phyloP scores from a whole-genome alignment of 2,113 vertebrate species.

The Psettodes erumei region DNA sequence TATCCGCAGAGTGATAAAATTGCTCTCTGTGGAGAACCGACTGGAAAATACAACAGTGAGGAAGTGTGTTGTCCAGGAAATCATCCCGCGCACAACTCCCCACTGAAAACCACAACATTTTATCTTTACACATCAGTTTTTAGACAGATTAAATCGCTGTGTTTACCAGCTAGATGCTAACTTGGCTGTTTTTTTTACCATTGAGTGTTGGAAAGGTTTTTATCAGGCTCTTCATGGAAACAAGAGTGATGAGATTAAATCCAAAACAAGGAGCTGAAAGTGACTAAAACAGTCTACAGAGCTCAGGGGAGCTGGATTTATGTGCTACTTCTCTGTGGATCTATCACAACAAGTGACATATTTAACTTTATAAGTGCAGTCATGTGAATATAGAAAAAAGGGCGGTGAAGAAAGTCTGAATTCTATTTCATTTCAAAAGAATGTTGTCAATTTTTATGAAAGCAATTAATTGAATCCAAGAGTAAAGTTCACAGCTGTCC shows the following conservation, averaged over 20 bases:
- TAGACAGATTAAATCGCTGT: too few species aligned
- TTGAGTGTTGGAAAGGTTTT: background rate
- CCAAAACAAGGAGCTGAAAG: background rate
- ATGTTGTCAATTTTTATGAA: background rate
- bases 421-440: background rate
- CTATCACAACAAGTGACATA: background rate
- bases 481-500: background rate
- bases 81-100: background rate
- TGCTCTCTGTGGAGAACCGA: background rate
- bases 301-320: background rate
- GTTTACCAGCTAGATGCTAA: background rate
- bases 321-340: background rate
- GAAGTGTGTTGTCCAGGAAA: background rate
- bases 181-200: background rate
- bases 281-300: background rate
- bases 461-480: background rate
- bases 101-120: too few species aligned
- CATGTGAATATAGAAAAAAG: too few species aligned
- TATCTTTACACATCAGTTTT: too few species aligned
- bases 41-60: background rate
- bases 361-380: background rate
- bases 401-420: too few species aligned
- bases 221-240: background rate
- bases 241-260: background rate
- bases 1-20: background rate